Base-by-base conservation (phyloP, 2,113 vertebrate genomes). In the Rhabdornis inornatus region DNA sequence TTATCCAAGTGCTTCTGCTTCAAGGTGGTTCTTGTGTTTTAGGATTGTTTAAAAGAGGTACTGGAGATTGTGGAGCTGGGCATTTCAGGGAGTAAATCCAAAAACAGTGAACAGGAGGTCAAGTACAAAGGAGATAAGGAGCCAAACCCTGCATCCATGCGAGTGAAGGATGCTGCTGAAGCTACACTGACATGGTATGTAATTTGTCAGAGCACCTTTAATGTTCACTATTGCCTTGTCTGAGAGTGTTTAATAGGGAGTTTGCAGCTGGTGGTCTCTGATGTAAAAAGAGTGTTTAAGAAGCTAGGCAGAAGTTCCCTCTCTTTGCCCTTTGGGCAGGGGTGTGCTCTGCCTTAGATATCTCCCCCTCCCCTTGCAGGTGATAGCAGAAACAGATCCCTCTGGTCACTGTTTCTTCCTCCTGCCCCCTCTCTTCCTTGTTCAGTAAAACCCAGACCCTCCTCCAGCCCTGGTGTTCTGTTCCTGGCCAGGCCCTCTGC, bases 41-140 rank as follows among this genome's bases (percentile, higher is more conserved):
- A 99, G 99, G 99, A 99, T 90, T 99, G 99, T 91, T 98, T 99
- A 91, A 98, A 99, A 57, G 99, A 99, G 95, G 99, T 99, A 37
- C 95, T 99, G 95, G 99, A 99, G 96, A 99, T 99, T 84, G 99
- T 99, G 91, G 99, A 99, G 96, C 96, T 99, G 83, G 99, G 99
- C 61, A 99, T 99, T 94, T 99, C 99, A 1, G 99, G 99, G 89
- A 99, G 99, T 96, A 99, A 99, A 93, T 99, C 99, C 64, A 98
- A 98, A 91, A 98, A 91, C 57, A 98, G 98, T 53, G 99, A 99
- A 39, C 99, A 99, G 95, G 99, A 99, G 68, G 98, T 99, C 83
- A 98, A 99, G 39, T 99, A 99, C 96, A 99, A 99, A 98, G 99
- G 98, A 55, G 99, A 99, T 90, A 99, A 99, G 94, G 99, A 99